Conservation (phyloP, 2,113 vertebrate species). For the Electrona antarctica region DNA sequence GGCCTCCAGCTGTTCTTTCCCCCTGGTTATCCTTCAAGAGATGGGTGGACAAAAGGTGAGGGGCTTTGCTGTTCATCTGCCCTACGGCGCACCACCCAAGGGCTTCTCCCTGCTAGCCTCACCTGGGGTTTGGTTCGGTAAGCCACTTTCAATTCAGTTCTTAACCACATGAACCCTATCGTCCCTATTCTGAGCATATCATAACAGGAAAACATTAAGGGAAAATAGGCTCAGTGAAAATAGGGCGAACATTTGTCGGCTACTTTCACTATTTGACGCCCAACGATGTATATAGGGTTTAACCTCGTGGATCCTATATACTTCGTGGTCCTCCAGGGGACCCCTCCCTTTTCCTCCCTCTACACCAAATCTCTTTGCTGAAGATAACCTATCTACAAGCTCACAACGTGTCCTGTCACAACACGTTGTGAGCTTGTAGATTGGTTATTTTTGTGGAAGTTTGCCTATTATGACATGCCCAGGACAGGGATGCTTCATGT, state of each 20-base stretch:
- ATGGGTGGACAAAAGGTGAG: conserved; percentile 77
- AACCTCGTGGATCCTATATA: too few relatives aligned
- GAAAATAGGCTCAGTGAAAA: conserved; percentile 37
- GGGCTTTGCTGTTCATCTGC: conserved; percentile 73
- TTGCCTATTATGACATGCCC: too few relatives aligned
- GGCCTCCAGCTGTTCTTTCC: conserved; percentile 83
- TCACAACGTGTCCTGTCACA: too few relatives aligned
- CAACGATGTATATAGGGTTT: too few relatives aligned
- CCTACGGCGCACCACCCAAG: conserved; percentile 71
- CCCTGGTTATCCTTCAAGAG: conserved; percentile 83
- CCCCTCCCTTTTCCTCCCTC: too few relatives aligned
- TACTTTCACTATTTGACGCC: conserved; percentile 35
- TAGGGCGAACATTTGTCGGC: conserved; percentile 17
- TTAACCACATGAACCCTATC: conserved; percentile 20
- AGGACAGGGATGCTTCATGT: too few relatives aligned
- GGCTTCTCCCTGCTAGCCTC: conserved; percentile 64
- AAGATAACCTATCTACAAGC: too few relatives aligned
- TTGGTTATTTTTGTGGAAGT: too few relatives aligned
- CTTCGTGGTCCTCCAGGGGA: too few relatives aligned
- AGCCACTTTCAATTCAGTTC: conserved; percentile 39
- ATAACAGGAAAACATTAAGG: conserved; percentile 34
- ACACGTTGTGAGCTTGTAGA: too few relatives aligned
- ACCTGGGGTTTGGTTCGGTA: conserved; percentile 49
- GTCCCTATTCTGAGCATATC: conserved; percentile 1
- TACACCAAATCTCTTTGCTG: too few relatives aligned